Evolutionary conservation across 37 sponge, comb jelly and placozoan species (phyloP), one percentile per base, ranked within the genome.

Genomic region (Cladorhizidae sp.): DNA sequence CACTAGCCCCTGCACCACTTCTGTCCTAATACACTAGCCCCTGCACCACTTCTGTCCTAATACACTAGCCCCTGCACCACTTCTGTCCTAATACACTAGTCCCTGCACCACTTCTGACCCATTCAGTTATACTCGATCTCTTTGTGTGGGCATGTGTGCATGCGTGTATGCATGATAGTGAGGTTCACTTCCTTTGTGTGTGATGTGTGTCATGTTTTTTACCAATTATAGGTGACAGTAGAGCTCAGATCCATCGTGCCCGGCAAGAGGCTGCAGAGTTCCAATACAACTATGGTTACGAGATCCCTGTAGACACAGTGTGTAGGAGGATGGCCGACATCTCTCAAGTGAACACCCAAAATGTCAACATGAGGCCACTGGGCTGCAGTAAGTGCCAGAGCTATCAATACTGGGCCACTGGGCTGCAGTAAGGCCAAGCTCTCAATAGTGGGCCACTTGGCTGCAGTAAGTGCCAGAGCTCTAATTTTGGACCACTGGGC

Each of bases 291-390:
- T 92, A 94, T 76, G 91, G 92, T 37, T 98, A 98, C 70, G 95
- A 94, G 71, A 96, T 98, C 63, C 95, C 97, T 25, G 81, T 92
- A 32, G 99, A 98, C 54, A 79, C 89, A 72, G 57, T 98, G 43
- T 96, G 95, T 55, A 89, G 81, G 72, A 85, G 97, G 73, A 77
- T 98, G 64, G 96, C 97, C 45, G 99, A 98, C 78, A 92, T 94
- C 31, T 80, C 95, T 20, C 99, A 98, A 64, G 88, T 95, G 8
- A 90, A 87, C 75, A 97, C 99, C 15, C 99, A 98, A 89, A 89
- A 85, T 70, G 99, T 97, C 3, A 75, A 89, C 79, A 94, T 96
- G 91, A 80, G 99, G 62, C 99, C 99, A 32, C 80, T 94, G 26
- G 99, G 99, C 43, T 98, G 99, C 88, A 89, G 96, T 91, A 63